These are phyloP conservation scores for Ophion costatus DNA, from an alignment of 2,888 invertebrate species.

Conservation along the genomic window DNA sequence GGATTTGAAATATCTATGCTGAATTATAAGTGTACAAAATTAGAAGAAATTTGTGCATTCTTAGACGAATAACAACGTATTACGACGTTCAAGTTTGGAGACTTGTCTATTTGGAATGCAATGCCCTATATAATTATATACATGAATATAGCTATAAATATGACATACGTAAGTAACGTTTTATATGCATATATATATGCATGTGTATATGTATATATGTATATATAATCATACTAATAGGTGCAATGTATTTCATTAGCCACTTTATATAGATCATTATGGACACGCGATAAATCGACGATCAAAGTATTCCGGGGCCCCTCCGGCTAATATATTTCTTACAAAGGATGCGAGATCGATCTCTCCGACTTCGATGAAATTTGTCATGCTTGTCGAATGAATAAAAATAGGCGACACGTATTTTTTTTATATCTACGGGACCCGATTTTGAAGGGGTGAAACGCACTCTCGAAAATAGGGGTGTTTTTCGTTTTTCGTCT, in stretches of 20 bases:
- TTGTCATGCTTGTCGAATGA: too few relatives aligned
- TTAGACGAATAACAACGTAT: not conserved
- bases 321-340: slow-evolving; percentile 17
- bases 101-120: not conserved
- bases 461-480: too few relatives aligned
- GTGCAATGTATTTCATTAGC: slow-evolving; percentile 20
- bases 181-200: not conserved
- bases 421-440: too few relatives aligned
- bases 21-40: not conserved
- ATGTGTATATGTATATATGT: not conserved
- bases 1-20: not conserved
- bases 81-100: not conserved
- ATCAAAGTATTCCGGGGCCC: slow-evolving; percentile 25
- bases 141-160: slow-evolving; percentile 16
- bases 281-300: slow-evolving; percentile 47
- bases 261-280: slow-evolving; percentile 41
- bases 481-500: too few relatives aligned
- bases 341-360: too few relatives aligned
- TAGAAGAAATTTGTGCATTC: slow-evolving; percentile 1
- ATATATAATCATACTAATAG: not conserved
- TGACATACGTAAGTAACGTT: not conserved
- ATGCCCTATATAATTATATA: slow-evolving; percentile 15
- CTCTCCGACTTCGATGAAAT: too few relatives aligned
- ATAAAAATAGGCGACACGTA: too few relatives aligned
- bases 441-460: too few relatives aligned